phyloP scores from a whole-genome alignment of 1,140 invertebrate species.

The Fragariocoptes setiger region DNA sequence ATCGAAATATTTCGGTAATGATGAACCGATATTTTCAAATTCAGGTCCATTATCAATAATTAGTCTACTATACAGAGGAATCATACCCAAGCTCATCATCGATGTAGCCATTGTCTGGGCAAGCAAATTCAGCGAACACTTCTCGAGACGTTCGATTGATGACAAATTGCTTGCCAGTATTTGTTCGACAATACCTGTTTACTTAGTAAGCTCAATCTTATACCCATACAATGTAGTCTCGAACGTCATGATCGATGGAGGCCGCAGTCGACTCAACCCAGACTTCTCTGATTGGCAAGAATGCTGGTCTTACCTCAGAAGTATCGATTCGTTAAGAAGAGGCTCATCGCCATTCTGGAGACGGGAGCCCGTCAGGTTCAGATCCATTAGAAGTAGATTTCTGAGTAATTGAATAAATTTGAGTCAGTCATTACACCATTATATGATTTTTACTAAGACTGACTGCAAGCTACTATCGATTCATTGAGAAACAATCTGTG shows the following conservation, averaged over 20 bases:
- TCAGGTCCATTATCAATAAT: too few relatives aligned
- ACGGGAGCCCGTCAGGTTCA: too few relatives aligned
- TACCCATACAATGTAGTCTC: not conserved
- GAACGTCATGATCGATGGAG: not conserved
- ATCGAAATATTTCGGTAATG: not conserved
- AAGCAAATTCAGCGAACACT: not conserved
- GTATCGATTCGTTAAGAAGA: not conserved
- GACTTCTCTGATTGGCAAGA: not conserved
- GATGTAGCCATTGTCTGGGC: not conserved
- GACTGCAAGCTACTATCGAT: too few relatives aligned
- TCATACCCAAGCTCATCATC: not conserved
- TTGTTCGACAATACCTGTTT: not conserved
- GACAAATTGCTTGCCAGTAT: not conserved
- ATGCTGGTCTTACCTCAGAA: not conserved
- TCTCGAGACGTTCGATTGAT: not conserved
- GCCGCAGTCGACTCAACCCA: not conserved
- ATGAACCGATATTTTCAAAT: too few relatives aligned
- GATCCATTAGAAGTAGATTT: too few relatives aligned
- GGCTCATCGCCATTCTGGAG: not conserved
- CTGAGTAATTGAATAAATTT: too few relatives aligned
- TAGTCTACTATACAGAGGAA: not conserved
- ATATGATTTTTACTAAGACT: too few relatives aligned
- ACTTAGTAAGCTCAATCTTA: not conserved
- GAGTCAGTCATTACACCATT: too few relatives aligned
- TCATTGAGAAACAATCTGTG: too few relatives aligned